Base-by-base conservation (phyloP, 2,888 invertebrate species). In the Drosophila neonasuta region DNA sequence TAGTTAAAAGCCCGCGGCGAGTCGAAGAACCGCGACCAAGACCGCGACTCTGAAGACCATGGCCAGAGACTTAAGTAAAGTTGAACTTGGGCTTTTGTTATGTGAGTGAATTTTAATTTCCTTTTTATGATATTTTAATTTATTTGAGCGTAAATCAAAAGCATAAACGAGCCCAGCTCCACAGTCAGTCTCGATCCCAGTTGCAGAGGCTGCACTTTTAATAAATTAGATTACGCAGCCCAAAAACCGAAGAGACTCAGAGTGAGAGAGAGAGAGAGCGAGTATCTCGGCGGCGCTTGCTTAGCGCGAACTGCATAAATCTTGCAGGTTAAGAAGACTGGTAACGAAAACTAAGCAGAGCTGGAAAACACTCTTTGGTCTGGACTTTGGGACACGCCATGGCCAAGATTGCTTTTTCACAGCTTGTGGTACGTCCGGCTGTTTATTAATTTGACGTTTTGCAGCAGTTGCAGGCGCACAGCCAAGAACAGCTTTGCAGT, bases 71-170 rank as follows among this genome's bases (percentile, higher is more conserved):
- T 39, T 24, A 49, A 32, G 13, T 57, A 49, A 62, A 67, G 50
- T 13, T 51, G 51, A 65, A 36, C 36, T 34, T 42, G 57, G 57
- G 55, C 71, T 67, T 80, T 82, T 82, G 80, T 80, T 83, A 72
- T 83, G 56, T 75, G 81, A 89, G 87, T 87, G 87, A 89, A 88
- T 88, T 89, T 89, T 89, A 89, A 89, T 89, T 89, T 89, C 87
- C 88, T 87, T 88, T 89, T 89, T 89, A 89, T 88, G 86, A 89
- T 88, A 89, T 88, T 89, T 89, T 89, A 89, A 89, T 89, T 89
- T 89, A 89, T 89, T 89, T 89, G 78, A 79, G 82, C 87, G 88
- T 89, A 89, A 88, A 89, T 89, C 89, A 89, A 86, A 80, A 79
- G 73, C 82, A 80, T 69, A 84, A 89, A 89, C 87, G 80, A 84